Evolutionary conservation across 2,888 invertebrate genomes (phyloP).

Genomic region (Dryobotodes eremita): DNA sequence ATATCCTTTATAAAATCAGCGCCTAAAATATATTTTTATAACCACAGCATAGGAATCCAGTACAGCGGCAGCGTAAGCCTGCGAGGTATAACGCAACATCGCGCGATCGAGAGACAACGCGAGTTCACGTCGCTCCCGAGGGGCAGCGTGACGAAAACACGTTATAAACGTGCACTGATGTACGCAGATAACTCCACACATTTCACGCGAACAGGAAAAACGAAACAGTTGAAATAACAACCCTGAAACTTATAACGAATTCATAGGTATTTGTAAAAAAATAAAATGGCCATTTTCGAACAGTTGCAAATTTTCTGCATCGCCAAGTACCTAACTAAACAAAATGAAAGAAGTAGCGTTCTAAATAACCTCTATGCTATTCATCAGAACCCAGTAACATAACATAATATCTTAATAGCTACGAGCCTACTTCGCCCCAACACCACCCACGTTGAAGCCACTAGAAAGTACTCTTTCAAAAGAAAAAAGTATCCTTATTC

Average conservation of each 20-base stretch:
- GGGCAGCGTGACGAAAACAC: slow-evolving; percentile 43
- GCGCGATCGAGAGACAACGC: slow-evolving; percentile 10
- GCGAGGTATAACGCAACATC: not conserved
- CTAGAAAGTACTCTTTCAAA: slow-evolving; percentile 27
- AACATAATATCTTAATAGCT: not conserved
- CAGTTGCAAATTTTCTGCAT: not conserved
- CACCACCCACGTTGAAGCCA: slow-evolving; percentile 20
- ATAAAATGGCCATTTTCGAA: not conserved
- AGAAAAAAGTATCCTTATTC: slow-evolving; percentile 46
- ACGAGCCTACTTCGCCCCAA: not conserved
- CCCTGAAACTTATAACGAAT: slow-evolving; percentile 23
- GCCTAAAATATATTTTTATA: not conserved
- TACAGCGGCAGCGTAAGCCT: not conserved
- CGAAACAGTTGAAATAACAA: slow-evolving; percentile 17
- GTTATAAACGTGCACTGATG: slow-evolving; percentile 28
- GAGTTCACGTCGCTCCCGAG: slow-evolving; percentile 20
- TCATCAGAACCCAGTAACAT: not conserved
- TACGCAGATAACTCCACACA: slow-evolving; percentile 37
- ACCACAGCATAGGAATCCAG: not conserved
- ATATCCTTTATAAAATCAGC: not conserved
- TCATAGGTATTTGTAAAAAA: slow-evolving; percentile 4
- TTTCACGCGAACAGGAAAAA: slow-evolving; percentile 40
- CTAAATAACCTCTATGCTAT: slow-evolving; percentile 12
- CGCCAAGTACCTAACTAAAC: not conserved
- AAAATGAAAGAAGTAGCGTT: slow-evolving; percentile 1